phyloP scores from a whole-genome alignment of 2,797 vertebrate species.

The Alectoris magna region DNA sequence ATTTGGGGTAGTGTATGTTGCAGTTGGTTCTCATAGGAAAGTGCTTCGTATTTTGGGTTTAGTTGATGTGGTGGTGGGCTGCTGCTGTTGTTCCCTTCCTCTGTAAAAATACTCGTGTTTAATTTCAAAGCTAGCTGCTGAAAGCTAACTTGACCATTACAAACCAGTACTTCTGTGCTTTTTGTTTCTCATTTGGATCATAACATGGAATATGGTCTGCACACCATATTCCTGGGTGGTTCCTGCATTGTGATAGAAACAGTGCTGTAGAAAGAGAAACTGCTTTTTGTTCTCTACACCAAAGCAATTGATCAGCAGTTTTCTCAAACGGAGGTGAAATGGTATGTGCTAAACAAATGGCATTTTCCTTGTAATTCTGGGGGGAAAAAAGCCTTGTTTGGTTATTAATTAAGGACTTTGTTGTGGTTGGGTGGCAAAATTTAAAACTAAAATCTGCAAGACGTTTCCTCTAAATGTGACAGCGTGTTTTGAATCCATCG shows the following conservation, averaged over 20 bases:
- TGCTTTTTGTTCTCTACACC: neutral
- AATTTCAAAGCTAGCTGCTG: neutral
- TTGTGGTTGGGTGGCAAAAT: neutral
- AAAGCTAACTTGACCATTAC: neutral
- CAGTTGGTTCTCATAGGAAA: neutral
- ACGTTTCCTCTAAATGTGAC: neutral
- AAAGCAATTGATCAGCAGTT: constrained; percentile 13
- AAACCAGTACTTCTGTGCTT: neutral
- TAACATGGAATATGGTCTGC: neutral
- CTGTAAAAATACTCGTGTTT: neutral
- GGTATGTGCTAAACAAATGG: neutral
- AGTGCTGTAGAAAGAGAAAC: neutral
- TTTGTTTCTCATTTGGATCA: neutral
- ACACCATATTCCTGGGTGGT: neutral
- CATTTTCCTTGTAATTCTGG: neutral
- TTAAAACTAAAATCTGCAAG: neutral
- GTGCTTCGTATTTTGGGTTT: neutral
- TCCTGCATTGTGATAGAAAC: neutral
- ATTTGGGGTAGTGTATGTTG: neutral
- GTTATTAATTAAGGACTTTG: neutral
- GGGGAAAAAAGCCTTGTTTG: neutral
- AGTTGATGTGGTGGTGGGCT: neutral
- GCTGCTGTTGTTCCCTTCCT: neutral
- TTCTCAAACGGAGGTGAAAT: neutral
- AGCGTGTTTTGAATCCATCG: neutral